These are phyloP conservation scores for Zhuqinia jingwanae DNA, from an alignment of 2,888 invertebrate genomes.

Conservation along the genomic window DNA sequence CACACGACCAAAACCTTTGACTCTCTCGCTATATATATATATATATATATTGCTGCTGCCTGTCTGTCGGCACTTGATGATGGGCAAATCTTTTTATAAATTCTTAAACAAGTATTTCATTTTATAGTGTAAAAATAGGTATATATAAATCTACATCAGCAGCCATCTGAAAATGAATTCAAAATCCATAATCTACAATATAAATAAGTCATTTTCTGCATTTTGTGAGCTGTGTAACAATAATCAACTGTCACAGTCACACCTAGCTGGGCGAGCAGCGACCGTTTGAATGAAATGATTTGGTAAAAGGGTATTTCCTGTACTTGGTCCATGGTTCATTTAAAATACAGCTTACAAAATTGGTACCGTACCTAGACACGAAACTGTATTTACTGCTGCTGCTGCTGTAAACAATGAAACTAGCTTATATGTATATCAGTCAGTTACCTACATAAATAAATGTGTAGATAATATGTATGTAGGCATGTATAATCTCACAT, in stretches of 20 bases:
- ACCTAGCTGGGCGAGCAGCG: slow-evolving; percentile 33
- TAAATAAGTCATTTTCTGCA: slow-evolving; percentile 25
- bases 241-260: slow-evolving; percentile 38
- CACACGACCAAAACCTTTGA: slow-evolving; percentile 52
- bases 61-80: no score
- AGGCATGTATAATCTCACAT: neutral
- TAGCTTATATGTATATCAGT: no score
- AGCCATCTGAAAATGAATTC: neutral
- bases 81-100: neutral
- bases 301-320: slow-evolving; percentile 49
- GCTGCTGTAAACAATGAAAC: slow-evolving; percentile 17
- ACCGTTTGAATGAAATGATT: slow-evolving; percentile 31
- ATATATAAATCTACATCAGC: neutral
- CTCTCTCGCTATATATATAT: no score
- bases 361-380: neutral
- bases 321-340: slow-evolving; percentile 59
- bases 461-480: neutral
- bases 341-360: slow-evolving; percentile 12
- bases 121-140: neutral
- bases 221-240: neutral
- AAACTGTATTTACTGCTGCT: neutral
- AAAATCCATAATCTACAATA: neutral
- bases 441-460: neutral
- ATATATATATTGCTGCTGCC: no score
- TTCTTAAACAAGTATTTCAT: neutral